These are phyloP conservation scores for Geodia barretti DNA, from an alignment of 37 sponge, comb jelly and placozoan species.

Conservation along the genomic window DNA sequence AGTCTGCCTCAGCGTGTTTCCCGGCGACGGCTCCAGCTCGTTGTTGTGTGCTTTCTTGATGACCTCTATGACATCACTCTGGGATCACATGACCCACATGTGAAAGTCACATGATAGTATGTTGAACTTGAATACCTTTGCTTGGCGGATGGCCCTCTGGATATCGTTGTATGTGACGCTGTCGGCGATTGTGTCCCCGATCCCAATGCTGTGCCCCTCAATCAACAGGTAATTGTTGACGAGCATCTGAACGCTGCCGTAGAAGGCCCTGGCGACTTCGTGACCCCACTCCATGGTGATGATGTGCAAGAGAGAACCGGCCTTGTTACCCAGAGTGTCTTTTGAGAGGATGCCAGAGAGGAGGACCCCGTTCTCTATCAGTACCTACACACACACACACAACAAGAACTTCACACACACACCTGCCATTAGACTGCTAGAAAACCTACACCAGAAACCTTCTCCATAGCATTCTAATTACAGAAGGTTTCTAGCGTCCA, in stretches of 20 bases:
- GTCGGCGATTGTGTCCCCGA: constrained; percentile 99
- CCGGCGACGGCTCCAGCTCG: constrained; percentile 97
- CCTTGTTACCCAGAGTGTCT: constrained; percentile 94
- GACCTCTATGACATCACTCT: constrained; percentile 96
- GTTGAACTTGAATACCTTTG: constrained; percentile 73
- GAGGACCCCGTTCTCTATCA: constrained; percentile 93
- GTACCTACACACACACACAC: constrained; percentile 65
- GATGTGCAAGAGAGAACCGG: constrained; percentile 95
- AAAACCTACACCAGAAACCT: too few relatives aligned
- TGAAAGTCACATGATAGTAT: background rate
- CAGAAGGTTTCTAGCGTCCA: too few relatives aligned
- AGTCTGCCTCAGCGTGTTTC: constrained; percentile 98
- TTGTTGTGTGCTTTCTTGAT: constrained; percentile 99
- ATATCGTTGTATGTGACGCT: constrained; percentile 91
- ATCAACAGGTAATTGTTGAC: constrained; percentile 96
- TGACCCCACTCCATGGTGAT: constrained; percentile 86
- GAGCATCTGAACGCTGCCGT: constrained; percentile 93
- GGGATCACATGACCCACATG: background rate
- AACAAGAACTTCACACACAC: constrained; percentile 1
- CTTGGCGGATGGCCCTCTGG: constrained; percentile 90
- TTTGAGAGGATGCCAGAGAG: constrained; percentile 94
- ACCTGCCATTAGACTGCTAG: too few relatives aligned
- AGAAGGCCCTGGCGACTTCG: constrained; percentile 91
- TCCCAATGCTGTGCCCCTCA: constrained; percentile 98
- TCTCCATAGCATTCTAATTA: too few relatives aligned